These are phyloP conservation scores for Hoplostethus atlanticus DNA, from an alignment of 2,797 vertebrate genomes.

Conservation along the genomic window DNA sequence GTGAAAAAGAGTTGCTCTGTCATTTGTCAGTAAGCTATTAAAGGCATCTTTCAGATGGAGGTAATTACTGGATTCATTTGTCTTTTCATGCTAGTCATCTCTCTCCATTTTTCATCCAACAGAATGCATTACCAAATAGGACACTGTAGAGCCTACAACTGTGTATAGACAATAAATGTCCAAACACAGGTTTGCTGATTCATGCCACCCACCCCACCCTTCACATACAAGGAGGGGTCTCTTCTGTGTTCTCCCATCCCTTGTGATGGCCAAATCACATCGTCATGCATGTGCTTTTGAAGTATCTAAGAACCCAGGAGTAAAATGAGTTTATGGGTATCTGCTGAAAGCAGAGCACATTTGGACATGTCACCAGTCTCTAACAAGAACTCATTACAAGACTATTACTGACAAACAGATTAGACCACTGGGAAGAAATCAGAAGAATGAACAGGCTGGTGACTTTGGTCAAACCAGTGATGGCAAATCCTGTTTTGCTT, in stretches of 20 bases:
- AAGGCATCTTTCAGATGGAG: constrained; percentile 2
- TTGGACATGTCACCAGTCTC: constrained; percentile 2
- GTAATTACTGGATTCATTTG: background rate
- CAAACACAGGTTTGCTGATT: background rate
- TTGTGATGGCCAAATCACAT: background rate
- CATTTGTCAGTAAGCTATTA: background rate
- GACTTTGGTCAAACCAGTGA: background rate
- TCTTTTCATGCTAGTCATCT: background rate
- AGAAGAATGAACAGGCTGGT: background rate
- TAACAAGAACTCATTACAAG: background rate
- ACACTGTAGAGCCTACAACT: background rate
- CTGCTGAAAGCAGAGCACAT: constrained; percentile 6
- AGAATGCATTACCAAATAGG: background rate
- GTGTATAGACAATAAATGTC: background rate
- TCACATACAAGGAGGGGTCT: background rate
- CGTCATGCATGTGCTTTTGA: background rate
- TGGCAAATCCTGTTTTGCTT: background rate
- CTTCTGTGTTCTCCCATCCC: background rate
- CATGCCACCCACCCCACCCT: no score
- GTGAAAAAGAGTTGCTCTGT: background rate
- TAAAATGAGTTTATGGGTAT: background rate
- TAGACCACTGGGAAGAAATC: background rate
- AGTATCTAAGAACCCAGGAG: background rate
- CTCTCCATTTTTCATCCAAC: background rate
- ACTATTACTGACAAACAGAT: constrained; percentile 5